Percentiles rank a stretch among this genome's conserved stretches.
These are phyloP conservation scores for Sicus ferrugineus DNA, from an alignment of 2,888 invertebrate species.

Conservation along the genomic window DNA sequence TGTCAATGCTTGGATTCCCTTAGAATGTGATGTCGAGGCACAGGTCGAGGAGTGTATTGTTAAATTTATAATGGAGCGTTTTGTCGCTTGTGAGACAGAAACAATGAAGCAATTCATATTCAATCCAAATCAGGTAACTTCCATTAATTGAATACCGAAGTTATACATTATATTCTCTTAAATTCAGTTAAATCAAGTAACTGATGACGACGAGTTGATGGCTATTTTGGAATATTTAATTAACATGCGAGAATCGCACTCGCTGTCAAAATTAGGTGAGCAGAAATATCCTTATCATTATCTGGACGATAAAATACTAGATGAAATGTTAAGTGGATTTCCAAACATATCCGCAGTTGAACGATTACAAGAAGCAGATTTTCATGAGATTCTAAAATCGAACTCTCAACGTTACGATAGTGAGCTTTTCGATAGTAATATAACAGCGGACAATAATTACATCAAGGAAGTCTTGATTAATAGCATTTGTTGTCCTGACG, in stretches of 20 bases:
- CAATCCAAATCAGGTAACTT: slow-evolving; percentile 73
- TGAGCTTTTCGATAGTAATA: not conserved
- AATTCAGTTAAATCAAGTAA: slow-evolving; percentile 39
- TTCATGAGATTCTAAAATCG: slow-evolving; percentile 38
- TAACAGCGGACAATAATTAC: slow-evolving; percentile 15
- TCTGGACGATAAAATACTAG: slow-evolving; percentile 57
- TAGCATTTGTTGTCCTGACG: slow-evolving; percentile 71
- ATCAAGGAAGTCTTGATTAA: slow-evolving; percentile 67
- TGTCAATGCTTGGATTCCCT: slow-evolving; percentile 77
- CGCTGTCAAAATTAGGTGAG: slow-evolving; percentile 18
- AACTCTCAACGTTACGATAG: slow-evolving; percentile 44
- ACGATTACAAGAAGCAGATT: slow-evolving; percentile 43
- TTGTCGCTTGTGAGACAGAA: slow-evolving; percentile 68
- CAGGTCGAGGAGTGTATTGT: slow-evolving; percentile 71
- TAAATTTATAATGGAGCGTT: slow-evolving; percentile 72
- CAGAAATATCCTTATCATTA: slow-evolving; percentile 61
- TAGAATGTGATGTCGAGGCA: slow-evolving; percentile 62
- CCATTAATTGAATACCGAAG: not conserved
- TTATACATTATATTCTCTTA: slow-evolving; percentile 3
- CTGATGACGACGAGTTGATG: slow-evolving; percentile 44
- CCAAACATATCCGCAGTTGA: slow-evolving; percentile 18
- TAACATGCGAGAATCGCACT: not conserved
- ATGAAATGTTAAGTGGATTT: slow-evolving; percentile 28
- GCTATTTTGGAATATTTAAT: slow-evolving; percentile 41
- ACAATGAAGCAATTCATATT: slow-evolving; percentile 67